Evolutionary conservation across 2,113 vertebrate species (phyloP).

Genomic region (Labeo rohita): DNA sequence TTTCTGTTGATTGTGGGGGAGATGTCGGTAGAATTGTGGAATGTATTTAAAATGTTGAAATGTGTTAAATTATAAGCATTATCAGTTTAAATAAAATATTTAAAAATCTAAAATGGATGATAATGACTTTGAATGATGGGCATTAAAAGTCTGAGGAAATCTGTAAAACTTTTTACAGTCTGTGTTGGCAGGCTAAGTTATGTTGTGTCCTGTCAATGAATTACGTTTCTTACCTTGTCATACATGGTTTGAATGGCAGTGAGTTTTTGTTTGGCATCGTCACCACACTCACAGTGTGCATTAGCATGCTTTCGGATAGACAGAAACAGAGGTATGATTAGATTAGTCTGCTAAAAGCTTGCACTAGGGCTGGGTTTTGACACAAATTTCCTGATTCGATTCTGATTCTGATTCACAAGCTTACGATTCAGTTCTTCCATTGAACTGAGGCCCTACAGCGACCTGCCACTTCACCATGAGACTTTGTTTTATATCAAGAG

Average conservation of each 20-base stretch:
- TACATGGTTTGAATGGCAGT: conserved; percentile 64
- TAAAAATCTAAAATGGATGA: not conserved
- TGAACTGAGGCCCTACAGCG: too few species aligned
- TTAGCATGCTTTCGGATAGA: conserved; percentile 53
- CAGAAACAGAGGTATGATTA: conserved; percentile 3
- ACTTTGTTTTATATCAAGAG: too few species aligned
- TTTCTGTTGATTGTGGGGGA: not conserved
- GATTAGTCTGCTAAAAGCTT: conserved; percentile 1
- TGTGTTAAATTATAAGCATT: not conserved
- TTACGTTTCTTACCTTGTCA: conserved; percentile 65
- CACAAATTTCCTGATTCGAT: too few species aligned
- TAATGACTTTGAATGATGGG: not conserved
- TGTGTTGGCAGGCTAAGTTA: not conserved
- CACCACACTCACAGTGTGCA: conserved; percentile 72
- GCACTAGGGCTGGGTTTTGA: too few species aligned
- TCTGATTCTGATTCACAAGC: too few species aligned
- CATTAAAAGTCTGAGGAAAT: not conserved
- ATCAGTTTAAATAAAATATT: not conserved
- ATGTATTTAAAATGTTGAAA: not conserved
- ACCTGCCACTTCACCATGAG: too few species aligned
- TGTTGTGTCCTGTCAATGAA: not conserved
- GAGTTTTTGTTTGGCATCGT: conserved; percentile 65
- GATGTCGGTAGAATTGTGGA: not conserved
- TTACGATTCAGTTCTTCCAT: too few species aligned
- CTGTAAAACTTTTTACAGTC: not conserved